Evolutionary conservation across 35 echinoderm and acorn worm genomes (phyloP), one percentile per base, ranked within the genome.

Genomic region (Nesometra sesokonis): DNA sequence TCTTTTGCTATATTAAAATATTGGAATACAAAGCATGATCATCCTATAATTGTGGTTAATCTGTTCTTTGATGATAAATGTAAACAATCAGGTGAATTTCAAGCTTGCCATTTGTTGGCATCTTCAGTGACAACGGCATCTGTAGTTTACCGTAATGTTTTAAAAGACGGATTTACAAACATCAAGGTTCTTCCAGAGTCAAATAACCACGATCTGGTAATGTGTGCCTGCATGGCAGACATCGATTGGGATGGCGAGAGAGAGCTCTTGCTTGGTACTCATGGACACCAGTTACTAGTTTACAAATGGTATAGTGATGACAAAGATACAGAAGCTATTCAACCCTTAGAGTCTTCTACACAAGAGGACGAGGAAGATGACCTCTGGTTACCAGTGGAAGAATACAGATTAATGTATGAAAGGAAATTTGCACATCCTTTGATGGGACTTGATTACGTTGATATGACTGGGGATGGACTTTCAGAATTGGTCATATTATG

Each of bases 401-500:
- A 91, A 32, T 97, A 97, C 85, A 83, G 87, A 35, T 38, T 93
- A 13, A 67, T 84, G 0, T 97, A 92, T 92, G 80, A 87, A 76
- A 82, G 95, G 29, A 94, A 89, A 77, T 97, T 97, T 93, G 89
- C 92, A 23, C 95, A 97, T 88, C 92, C 95, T 17, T 39, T 97
- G 21, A 29, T 94, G 36, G 90, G 91, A 35, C 86, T 97, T 85
- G 84, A 97, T 36, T 93, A 97, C 38, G 76, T 94, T 78, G 95
- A 97, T 85, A 76, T 97, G 8, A 97, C 92, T 40, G 89, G 89
- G 34, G 95, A 97, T 94, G 95, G 95, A 77, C 37, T 97, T 76
- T 77, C 78, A 79, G 95, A 97, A 77, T 78, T 97, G n/a, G 87
- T 94, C 11, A 85, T 97, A 27, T 47, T 97, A 29, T 93, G 92